Percentiles rank a stretch among this genome's conserved stretches.
Evolutionary conservation across 2,888 invertebrate genomes (phyloP).

Genomic region (Cryptocephalus primarius): DNA sequence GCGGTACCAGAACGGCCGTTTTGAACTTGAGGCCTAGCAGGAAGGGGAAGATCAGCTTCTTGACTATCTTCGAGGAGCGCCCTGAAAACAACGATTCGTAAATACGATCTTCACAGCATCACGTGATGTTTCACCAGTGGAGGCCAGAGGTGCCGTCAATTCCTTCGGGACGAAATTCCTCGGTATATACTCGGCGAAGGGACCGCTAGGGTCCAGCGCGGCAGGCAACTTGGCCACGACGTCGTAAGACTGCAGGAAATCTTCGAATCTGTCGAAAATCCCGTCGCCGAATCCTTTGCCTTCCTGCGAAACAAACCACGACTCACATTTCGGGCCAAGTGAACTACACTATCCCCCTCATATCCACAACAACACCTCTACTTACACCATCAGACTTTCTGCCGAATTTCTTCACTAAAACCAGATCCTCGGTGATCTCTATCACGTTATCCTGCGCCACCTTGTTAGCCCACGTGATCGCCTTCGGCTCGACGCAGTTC

Average conservation of each 20-base stretch:
- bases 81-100: constrained; percentile 41
- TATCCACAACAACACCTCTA: too few species aligned
- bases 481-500: constrained; percentile 63
- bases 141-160: constrained; percentile 57
- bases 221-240: constrained; percentile 64
- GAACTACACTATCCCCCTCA: too few species aligned
- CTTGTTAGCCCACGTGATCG: constrained; percentile 60
- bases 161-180: constrained; percentile 57
- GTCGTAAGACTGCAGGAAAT: constrained; percentile 66
- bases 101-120: background rate
- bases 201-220: constrained; percentile 44
- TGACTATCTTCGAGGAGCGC: constrained; percentile 55
- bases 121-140: constrained; percentile 31
- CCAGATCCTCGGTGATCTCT: constrained; percentile 63
- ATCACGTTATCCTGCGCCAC: constrained; percentile 58
- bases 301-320: constrained; percentile 31
- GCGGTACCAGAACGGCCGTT: constrained; percentile 70
- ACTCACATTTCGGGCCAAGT: constrained; percentile 7
- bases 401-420: constrained; percentile 51
- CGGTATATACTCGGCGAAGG: constrained; percentile 50
- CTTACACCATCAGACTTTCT: constrained; percentile 2
- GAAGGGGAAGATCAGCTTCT: constrained; percentile 77
- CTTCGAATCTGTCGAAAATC: constrained; percentile 62
- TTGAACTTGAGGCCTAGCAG: constrained; percentile 78
- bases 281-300: constrained; percentile 44